Percentiles rank a stretch among this genome's conserved stretches.
These are phyloP conservation scores for Vulpes lagopus DNA, from an alignment of 2,113 vertebrate genomes.

Conservation along the genomic window DNA sequence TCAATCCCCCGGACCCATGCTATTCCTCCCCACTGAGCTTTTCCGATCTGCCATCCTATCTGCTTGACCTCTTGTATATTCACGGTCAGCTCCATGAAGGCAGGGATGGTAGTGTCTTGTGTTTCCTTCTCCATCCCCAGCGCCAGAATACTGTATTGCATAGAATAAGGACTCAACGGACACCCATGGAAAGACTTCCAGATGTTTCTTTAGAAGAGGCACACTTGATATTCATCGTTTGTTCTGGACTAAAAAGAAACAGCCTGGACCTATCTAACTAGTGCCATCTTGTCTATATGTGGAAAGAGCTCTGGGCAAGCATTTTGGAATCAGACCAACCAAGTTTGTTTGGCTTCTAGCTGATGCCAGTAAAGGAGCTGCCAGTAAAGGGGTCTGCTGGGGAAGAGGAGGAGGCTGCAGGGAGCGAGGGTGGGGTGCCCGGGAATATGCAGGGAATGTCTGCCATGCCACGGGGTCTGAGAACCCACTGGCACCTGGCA, in stretches of 20 bases:
- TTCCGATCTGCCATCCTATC: not conserved
- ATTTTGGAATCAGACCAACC: not conserved
- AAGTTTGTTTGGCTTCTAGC: not conserved
- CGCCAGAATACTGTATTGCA: no score
- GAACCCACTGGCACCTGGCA: not conserved
- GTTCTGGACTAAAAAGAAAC: not conserved
- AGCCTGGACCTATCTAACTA: not conserved
- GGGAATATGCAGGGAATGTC: not conserved
- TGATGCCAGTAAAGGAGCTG: not conserved
- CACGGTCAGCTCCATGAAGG: accelerated
- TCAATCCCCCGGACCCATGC: not conserved
- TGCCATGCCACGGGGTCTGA: not conserved
- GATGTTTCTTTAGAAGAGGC: not conserved
- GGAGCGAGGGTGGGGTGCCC: not conserved
- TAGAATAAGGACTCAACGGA: not conserved
- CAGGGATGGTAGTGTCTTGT: no score
- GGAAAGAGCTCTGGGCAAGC: not conserved
- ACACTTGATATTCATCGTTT: not conserved
- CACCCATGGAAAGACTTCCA: not conserved
- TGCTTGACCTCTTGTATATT: not conserved
- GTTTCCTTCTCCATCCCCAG: not conserved
- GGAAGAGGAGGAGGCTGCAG: not conserved
- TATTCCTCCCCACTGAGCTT: not conserved
- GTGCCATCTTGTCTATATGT: not conserved
- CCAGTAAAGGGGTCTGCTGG: not conserved